Evolutionary conservation across 2,888 invertebrate species (phyloP).

Genomic region (Ditylenchus weischeri): DNA sequence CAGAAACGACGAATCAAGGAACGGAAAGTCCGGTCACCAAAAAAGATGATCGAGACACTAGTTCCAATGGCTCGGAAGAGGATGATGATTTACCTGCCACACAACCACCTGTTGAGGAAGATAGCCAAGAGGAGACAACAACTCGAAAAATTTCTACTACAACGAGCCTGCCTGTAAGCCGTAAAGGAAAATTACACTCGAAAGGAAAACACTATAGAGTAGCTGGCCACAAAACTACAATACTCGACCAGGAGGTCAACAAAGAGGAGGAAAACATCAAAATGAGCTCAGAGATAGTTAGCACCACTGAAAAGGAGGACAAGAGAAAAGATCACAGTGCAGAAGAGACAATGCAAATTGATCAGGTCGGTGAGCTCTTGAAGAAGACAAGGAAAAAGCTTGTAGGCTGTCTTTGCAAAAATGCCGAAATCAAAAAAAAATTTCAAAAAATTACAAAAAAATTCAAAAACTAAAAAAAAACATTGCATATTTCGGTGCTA

Average conservation of each 20-base stretch:
- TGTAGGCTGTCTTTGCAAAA: too few species aligned
- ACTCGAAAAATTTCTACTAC: not conserved
- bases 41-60: slow-evolving; percentile 14
- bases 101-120: slow-evolving; percentile 4
- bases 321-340: too few species aligned
- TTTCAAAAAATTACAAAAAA: too few species aligned
- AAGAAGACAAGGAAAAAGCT: too few species aligned
- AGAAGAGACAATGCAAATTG: slow-evolving; percentile 1
- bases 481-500: too few species aligned
- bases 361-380: not conserved
- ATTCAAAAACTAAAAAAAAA: too few species aligned
- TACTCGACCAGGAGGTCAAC: not conserved
- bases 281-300: too few species aligned
- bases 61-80: slow-evolving; percentile 7
- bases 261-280: not conserved
- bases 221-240: slow-evolving; percentile 1
- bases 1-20: not conserved
- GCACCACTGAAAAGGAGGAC: not conserved
- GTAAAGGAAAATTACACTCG: not conserved
- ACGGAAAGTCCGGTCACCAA: not conserved
- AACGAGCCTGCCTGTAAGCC: not conserved
- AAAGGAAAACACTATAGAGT: slow-evolving; percentile 3
- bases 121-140: not conserved
- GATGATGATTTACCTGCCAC: not conserved
- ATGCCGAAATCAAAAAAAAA: too few species aligned